Evolutionary conservation across 2,113 vertebrate species (phyloP).

Genomic region (Bujurquina vittata): DNA sequence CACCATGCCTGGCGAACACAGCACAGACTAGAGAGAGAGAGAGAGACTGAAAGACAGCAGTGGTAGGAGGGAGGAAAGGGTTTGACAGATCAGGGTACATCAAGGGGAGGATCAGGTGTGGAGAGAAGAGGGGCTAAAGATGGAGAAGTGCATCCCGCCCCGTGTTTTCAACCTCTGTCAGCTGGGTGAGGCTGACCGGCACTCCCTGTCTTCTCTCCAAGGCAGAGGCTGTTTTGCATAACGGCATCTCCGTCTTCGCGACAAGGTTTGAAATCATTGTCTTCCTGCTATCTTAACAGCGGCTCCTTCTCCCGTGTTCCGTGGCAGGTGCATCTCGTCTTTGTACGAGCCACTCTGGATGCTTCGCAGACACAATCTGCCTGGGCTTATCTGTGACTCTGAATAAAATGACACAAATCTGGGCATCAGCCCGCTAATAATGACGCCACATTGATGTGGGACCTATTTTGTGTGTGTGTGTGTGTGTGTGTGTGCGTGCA

Average conservation of each 20-base stretch:
- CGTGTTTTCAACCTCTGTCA: not conserved
- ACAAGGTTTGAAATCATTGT: constrained; percentile 29
- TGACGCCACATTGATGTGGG: constrained; percentile 59
- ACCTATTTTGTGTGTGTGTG: constrained; percentile 29
- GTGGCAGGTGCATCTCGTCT: constrained; percentile 60
- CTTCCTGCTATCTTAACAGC: constrained; percentile 43
- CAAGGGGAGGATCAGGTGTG: constrained; percentile 47
- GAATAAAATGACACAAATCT: constrained; percentile 67
- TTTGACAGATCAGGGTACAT: constrained; percentile 60
- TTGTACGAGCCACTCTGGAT: constrained; percentile 36
- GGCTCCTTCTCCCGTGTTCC: constrained; percentile 36
- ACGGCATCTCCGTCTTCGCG: not conserved
- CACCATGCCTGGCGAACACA: constrained; percentile 55
- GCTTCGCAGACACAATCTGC: constrained; percentile 58
- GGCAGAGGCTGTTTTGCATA: constrained; percentile 13
- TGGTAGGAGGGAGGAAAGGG: constrained; percentile 21
- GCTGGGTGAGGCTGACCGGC: constrained; percentile 1
- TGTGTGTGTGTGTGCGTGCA: constrained; percentile 21
- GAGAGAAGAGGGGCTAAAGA: constrained; percentile 27
- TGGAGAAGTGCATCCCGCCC: not conserved
- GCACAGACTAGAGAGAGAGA: constrained; percentile 38
- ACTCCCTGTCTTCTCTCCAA: not conserved
- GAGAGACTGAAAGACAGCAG: constrained; percentile 11
- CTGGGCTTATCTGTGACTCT: constrained; percentile 51
- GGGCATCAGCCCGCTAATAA: constrained; percentile 66